phyloP scores from a whole-genome alignment of 2,888 invertebrate genomes.

The Meandrusa payeni region DNA sequence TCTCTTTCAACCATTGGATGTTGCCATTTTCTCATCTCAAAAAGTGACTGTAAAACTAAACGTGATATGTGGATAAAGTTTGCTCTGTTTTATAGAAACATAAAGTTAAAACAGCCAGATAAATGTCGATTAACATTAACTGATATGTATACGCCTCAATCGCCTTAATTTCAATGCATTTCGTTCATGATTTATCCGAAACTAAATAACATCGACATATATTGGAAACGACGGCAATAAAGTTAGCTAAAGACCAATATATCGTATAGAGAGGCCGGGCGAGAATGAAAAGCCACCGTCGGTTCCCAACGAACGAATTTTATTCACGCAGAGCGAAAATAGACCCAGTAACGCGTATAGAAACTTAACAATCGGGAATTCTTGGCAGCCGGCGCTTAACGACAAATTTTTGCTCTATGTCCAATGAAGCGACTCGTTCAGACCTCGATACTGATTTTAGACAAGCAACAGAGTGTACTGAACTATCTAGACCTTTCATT shows the following conservation, averaged over 20 bases:
- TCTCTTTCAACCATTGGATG: no score
- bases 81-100: no score
- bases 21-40: no score
- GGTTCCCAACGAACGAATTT: slow-evolving; percentile 32
- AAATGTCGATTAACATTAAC: slow-evolving; percentile 3
- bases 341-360: slow-evolving; percentile 29
- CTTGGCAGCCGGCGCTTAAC: slow-evolving; percentile 47
- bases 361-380: slow-evolving; percentile 49
- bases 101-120: background rate
- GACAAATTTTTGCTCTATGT: slow-evolving; percentile 28
- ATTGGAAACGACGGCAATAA: slow-evolving; percentile 4
- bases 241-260: slow-evolving; percentile 2
- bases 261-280: slow-evolving; percentile 23
- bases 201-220: background rate
- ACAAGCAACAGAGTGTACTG: background rate
- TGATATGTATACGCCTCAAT: background rate
- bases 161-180: slow-evolving; percentile 1
- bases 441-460: slow-evolving; percentile 6
- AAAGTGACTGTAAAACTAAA: no score
- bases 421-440: slow-evolving; percentile 22
- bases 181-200: background rate
- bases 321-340: slow-evolving; percentile 40
- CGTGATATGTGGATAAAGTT: no score
- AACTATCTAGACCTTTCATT: background rate
- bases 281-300: slow-evolving; percentile 27